Evolutionary conservation across 2,113 vertebrate genomes (phyloP).

Genomic region (Brienomyrus brachyistius): DNA sequence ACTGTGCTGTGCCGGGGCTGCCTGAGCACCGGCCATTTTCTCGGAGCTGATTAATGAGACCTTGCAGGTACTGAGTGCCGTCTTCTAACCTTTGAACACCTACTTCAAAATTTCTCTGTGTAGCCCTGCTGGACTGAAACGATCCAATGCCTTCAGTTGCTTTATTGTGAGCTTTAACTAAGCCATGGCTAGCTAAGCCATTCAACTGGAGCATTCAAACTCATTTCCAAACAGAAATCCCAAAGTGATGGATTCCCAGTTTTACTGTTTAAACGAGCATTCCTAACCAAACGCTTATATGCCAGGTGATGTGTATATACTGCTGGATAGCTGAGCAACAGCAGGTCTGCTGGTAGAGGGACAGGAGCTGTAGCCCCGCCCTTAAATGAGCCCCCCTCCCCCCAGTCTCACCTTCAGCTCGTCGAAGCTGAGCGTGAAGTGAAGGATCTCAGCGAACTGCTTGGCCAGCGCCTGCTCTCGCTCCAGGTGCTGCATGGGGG

Average conservation of each 20-base stretch:
- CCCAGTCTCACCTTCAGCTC: constrained; percentile 71
- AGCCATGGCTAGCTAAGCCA: neutral
- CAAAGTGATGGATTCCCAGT: neutral
- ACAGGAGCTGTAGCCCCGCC: neutral
- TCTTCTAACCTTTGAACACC: neutral
- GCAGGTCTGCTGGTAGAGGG: neutral
- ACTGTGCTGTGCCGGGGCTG: neutral
- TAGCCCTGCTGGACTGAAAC: neutral
- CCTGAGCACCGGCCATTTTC: neutral
- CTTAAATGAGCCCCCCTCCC: neutral
- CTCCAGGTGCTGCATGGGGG: constrained; percentile 83
- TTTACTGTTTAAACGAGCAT: neutral
- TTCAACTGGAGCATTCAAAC: neutral
- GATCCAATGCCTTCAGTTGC: neutral
- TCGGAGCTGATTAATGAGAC: neutral
- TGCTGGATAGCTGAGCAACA: neutral
- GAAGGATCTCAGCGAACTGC: constrained; percentile 85
- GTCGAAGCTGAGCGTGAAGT: constrained; percentile 86
- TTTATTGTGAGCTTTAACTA: neutral
- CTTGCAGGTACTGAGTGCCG: neutral
- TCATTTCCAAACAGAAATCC: neutral
- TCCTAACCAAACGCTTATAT: neutral
- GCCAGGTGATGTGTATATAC: no score
- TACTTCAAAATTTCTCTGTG: neutral
- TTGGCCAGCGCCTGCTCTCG: constrained; percentile 82